Conservation (phyloP, 1,140 invertebrate genomes). For the Caenorhabditis tropicalis region DNA sequence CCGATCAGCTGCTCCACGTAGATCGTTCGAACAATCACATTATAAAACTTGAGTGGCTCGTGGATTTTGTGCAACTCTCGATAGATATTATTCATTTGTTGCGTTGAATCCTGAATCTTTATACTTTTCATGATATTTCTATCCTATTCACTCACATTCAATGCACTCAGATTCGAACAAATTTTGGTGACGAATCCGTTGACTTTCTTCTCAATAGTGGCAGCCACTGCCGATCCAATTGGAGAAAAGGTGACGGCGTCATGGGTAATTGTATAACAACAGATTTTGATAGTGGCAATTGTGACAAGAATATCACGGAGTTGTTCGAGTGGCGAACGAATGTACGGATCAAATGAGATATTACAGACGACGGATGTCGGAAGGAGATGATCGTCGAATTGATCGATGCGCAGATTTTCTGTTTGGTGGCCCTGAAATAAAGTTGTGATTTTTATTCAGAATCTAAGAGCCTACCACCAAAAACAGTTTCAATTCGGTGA, state of each 20-base stretch:
- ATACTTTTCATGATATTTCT: not conserved
- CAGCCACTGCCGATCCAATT: not conserved
- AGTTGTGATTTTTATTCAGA: not conserved
- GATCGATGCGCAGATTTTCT: not conserved
- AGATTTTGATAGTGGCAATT: conserved; percentile 15
- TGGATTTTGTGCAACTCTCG: conserved; percentile 18
- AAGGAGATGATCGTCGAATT: not conserved
- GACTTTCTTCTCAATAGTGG: conserved; percentile 9
- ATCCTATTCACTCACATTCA: too few relatives aligned
- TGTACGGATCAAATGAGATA: conserved; percentile 23
- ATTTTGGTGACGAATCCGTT: not conserved
- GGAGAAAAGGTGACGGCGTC: not conserved
- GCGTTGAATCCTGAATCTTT: not conserved
- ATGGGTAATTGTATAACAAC: conserved; percentile 2
- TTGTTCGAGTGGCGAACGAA: not conserved
- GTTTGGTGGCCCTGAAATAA: conserved; percentile 5
- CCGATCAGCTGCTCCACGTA: conserved; percentile 29
- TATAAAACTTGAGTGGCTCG: not conserved
- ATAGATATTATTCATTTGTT: conserved; percentile 11
- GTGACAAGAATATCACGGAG: not conserved
- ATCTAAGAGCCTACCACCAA: not conserved
- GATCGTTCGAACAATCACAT: not conserved
- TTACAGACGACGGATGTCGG: not conserved
- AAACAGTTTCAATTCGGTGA: conserved; percentile 24
- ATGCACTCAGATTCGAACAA: not conserved